A percentile compares a stretch with the other conserved stretches of the same genome.
Conservation (phyloP, 2,797 vertebrate species). For the Cottoperca gobio region DNA sequence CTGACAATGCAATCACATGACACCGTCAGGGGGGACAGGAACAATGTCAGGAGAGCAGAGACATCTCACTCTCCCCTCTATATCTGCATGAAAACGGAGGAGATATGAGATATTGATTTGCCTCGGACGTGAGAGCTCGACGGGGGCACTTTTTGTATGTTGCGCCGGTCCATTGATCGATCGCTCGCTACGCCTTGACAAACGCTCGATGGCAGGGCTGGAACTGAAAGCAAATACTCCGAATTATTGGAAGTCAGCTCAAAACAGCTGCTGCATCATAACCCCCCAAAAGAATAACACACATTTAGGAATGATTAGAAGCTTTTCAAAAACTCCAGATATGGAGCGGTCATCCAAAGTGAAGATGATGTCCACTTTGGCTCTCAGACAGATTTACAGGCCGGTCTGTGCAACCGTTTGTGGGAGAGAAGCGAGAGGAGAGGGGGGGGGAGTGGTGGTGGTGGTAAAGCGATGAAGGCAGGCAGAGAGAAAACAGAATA, state of each 20-base stretch:
- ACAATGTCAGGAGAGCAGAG: slow-evolving; percentile 52
- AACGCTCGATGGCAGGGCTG: slow-evolving; percentile 53
- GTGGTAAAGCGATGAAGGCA: slow-evolving; percentile 25
- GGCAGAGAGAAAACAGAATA: slow-evolving; percentile 27
- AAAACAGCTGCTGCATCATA: slow-evolving; percentile 49
- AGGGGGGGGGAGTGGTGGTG: background rate
- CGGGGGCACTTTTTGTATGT: slow-evolving; percentile 62
- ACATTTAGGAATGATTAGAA: background rate
- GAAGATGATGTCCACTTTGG: slow-evolving; percentile 14
- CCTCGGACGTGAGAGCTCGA: slow-evolving; percentile 62
- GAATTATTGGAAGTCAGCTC: slow-evolving; percentile 56
- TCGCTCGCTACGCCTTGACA: slow-evolving; percentile 48
- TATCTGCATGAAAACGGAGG: slow-evolving; percentile 66
- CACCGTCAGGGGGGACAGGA: slow-evolving; percentile 46
- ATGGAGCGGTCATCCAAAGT: too few relatives aligned
- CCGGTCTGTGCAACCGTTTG: slow-evolving; percentile 24
- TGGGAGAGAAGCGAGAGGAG: slow-evolving; percentile 11
- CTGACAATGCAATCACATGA: slow-evolving; percentile 68
- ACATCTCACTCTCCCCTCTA: slow-evolving; percentile 34
- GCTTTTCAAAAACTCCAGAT: slow-evolving; percentile 4
- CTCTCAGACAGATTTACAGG: slow-evolving; percentile 17
- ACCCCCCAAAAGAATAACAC: background rate
- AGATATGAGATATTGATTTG: slow-evolving; percentile 73
- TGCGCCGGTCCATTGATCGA: slow-evolving; percentile 61
- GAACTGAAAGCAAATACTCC: slow-evolving; percentile 53